phyloP scores from a whole-genome alignment of 2,888 invertebrate species.

The Merodon equestris region DNA sequence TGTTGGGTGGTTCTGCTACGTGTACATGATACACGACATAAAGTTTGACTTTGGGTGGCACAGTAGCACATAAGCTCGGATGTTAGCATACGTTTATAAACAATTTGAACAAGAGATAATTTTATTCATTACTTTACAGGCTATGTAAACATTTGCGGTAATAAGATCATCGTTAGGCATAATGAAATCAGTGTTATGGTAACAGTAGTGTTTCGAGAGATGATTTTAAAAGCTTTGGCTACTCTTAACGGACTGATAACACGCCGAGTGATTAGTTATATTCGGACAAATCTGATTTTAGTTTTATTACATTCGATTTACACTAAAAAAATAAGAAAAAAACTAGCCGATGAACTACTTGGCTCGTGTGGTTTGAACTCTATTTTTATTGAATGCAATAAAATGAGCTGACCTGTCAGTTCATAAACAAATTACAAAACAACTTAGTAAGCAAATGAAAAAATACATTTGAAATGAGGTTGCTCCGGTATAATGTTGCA shows the following conservation, averaged over 20 bases:
- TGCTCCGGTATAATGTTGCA: conserved; percentile 47
- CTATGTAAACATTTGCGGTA: conserved; percentile 35
- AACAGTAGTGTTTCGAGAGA: no score
- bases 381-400: conserved; percentile 21
- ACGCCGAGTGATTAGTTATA: no score
- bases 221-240: no score
- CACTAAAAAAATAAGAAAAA: neutral
- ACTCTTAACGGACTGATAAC: no score
- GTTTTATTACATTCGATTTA: no score
- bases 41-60: conserved; percentile 21
- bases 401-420: conserved; percentile 33
- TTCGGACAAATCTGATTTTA: no score
- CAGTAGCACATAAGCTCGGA: conserved; percentile 32
- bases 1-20: conserved; percentile 20
- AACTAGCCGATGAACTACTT: conserved; percentile 14
- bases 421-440: conserved; percentile 51
- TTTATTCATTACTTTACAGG: conserved; percentile 29
- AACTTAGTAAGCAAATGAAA: conserved; percentile 51
- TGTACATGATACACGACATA: conserved; percentile 11
- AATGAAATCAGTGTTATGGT: neutral
- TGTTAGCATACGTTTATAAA: conserved; percentile 31
- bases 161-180: conserved; percentile 7
- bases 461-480: conserved; percentile 45
- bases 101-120: conserved; percentile 40
- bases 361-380: conserved; percentile 56